Conservation (phyloP, 1,140 invertebrate species). For the Sweltsa coloradensis region DNA sequence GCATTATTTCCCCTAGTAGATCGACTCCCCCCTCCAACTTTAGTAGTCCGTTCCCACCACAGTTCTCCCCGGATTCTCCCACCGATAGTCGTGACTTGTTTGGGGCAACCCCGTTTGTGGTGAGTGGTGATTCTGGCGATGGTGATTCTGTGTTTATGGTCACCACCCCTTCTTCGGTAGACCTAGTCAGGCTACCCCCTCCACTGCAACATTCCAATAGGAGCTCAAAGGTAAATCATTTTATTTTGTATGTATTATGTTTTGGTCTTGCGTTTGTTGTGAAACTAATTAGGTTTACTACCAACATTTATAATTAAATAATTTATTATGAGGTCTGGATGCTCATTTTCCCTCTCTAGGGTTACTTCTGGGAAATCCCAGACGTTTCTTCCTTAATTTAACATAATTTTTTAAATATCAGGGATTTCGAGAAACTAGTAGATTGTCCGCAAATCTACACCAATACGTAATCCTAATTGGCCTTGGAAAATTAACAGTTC, state of each 20-base stretch:
- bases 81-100: conserved; percentile 19
- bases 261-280: neutral
- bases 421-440: too few species aligned
- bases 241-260: too few species aligned
- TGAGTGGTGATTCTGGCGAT: conserved; percentile 27
- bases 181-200: conserved; percentile 28
- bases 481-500: too few species aligned
- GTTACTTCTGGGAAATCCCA: too few species aligned
- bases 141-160: conserved; percentile 28
- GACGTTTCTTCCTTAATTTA: neutral
- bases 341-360: neutral
- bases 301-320: neutral
- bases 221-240: conserved; percentile 7
- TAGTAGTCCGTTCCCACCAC: neutral
- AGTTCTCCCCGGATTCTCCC: too few species aligned
- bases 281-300: neutral
- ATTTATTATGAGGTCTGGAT: neutral
- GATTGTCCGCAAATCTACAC: too few species aligned
- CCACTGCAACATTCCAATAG: neutral
- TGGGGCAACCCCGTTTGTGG: conserved; percentile 26
- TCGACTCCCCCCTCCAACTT: neutral
- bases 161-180: conserved; percentile 21
- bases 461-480: too few species aligned
- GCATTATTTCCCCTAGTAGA: too few species aligned
- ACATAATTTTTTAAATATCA: neutral